Evolutionary conservation across 2,797 vertebrate species (phyloP), one percentile per base, ranked within the genome.

Genomic region (Morelia viridis): DNA sequence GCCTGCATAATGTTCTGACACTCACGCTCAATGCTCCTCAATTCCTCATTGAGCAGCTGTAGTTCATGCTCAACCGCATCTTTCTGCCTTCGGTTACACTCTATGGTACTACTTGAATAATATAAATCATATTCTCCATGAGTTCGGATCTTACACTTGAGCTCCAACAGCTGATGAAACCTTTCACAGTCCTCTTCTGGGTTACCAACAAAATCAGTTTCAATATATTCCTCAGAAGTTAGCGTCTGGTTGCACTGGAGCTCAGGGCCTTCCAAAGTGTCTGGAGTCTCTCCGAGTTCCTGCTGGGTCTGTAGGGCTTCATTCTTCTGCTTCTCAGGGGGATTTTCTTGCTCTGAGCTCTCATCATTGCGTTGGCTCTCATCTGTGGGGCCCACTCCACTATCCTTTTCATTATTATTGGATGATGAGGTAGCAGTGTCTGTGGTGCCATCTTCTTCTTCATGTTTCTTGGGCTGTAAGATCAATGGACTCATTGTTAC

Each of bases 1-100:
- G 99, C 98, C 96, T 99, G 98, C 98, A 99, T 99, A 97, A 99
- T 99, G 95, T 98, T 99, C 96, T 99, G 99, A 97, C 99, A 99
- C 94, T 99, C 99, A 0, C 99, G 98, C 96, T 99, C 98, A 92
- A 99, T 99, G 95, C 98, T 99, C 94, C 98, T 98, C 76, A 99
- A 97, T 94, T 99, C 99, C 94, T 99, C 99, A 7, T 99, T 99
- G 85, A 99, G 98, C 96, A 99, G 96, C 60, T 98, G 98, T 3
- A 99, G 98, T 96, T 99, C 99, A 0, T 98, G 98, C 93, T 99
- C 98, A 3, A 99, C 97, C 28, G 98, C 98, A 10, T 97, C 98
- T 95, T 98, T 98, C 88, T 98, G 98, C 94, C 98, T 98, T 95
- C 98, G 93, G 96, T 98, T 98, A 97, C 98, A 99, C 91, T 98